Conservation (phyloP, 2,888 invertebrate species). For the Eupithecia exiguata region DNA sequence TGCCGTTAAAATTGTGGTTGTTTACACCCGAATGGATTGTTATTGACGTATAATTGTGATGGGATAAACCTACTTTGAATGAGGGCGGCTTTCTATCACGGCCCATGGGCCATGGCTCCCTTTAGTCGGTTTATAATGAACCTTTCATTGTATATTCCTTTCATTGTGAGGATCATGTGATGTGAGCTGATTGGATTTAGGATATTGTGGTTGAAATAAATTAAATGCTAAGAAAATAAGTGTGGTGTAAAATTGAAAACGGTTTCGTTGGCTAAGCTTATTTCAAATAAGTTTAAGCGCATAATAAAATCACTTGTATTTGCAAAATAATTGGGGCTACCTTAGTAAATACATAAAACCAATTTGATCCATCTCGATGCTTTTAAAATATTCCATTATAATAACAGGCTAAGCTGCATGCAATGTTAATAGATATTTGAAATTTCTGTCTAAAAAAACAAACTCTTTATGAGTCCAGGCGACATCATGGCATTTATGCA, state of each 20-base stretch:
- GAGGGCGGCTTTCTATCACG: slow-evolving; percentile 21
- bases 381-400: not conserved
- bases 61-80: slow-evolving; percentile 41
- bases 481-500: slow-evolving; percentile 16
- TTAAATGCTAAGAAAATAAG: slow-evolving; percentile 13
- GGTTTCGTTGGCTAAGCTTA: not conserved
- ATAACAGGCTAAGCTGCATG: not conserved
- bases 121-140: slow-evolving; percentile 22
- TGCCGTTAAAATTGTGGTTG: slow-evolving; percentile 61
- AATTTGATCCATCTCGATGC: not conserved
- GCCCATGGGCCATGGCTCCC: slow-evolving; percentile 5
- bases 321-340: not conserved
- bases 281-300: not conserved
- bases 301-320: not conserved
- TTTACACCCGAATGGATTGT: slow-evolving; percentile 66
- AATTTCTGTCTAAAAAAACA: slow-evolving; percentile 15
- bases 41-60: slow-evolving; percentile 64
- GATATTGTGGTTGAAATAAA: slow-evolving; percentile 22
- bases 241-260: slow-evolving; percentile 15
- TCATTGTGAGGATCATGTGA: slow-evolving; percentile 1
- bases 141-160: slow-evolving; percentile 1
- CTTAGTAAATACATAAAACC: not conserved
- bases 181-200: slow-evolving; percentile 21
- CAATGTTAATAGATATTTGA: not conserved
- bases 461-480: not conserved